These are phyloP conservation scores for Sminthurinus signatus DNA, from an alignment of 1,140 invertebrate genomes.

Conservation along the genomic window DNA sequence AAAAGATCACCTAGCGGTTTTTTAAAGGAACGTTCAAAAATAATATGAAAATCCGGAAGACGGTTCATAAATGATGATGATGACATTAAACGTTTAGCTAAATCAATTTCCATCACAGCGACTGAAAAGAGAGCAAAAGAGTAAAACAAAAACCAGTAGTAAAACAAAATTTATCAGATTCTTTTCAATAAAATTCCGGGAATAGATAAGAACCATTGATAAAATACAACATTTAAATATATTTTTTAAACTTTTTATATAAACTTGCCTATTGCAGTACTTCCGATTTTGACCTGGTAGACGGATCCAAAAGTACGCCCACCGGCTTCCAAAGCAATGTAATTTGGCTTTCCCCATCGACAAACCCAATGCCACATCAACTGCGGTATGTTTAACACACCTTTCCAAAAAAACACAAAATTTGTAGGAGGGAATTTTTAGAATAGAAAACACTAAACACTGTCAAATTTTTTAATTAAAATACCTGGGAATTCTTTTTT, in stretches of 20 bases:
- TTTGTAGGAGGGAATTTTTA: no score
- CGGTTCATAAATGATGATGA: conserved; percentile 21
- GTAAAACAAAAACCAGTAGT: not conserved
- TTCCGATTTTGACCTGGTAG: not conserved
- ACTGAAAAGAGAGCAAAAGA: conserved; percentile 11
- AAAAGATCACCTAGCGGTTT: conserved; percentile 18
- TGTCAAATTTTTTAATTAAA: no score
- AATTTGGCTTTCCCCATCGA: not conserved
- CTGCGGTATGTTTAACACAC: no score
- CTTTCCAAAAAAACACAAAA: no score
- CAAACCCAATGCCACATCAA: not conserved
- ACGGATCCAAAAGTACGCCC: not conserved
- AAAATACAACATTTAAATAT: not conserved
- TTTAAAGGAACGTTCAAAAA: conserved; percentile 20
- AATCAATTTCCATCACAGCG: conserved; percentile 22
- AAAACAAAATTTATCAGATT: not conserved
- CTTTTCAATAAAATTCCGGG: not conserved
- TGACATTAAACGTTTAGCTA: conserved; percentile 22
- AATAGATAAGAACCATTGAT: not conserved
- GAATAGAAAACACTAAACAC: no score
- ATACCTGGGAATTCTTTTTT: no score
- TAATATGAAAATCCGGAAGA: not conserved
- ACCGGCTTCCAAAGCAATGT: not conserved
- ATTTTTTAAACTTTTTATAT: not conserved
- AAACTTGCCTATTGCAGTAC: not conserved